Base-by-base conservation (phyloP, 2,113 vertebrate genomes). In the Steatornis caripensis region DNA sequence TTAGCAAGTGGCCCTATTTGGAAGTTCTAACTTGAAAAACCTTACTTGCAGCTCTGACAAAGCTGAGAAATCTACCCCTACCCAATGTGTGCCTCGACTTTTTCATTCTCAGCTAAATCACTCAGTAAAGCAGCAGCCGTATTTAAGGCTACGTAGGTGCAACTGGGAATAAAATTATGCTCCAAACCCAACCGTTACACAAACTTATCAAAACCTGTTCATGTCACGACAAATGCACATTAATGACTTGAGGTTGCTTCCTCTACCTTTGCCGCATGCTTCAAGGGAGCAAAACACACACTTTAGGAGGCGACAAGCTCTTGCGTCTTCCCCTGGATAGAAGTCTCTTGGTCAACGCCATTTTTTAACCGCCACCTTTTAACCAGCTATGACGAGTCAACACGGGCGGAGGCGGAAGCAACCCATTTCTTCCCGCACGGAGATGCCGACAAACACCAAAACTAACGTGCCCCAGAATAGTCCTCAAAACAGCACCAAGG, bases 211-310 rank as follows among this genome's bases (percentile, higher is more conserved):
- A 75, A 68, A 84, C 26, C 43, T 62, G 64, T 19, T 51, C 16
- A 51, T 1, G 23, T 62, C 4, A 0, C 29, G 43, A 91, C 65
- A 89, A 87, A 71, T 19, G 36, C 41, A 37, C 0, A 0, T 46
- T 26, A 37, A 27, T 12, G 14, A 71, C 36, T 81, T 54, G n/a
- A 60, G 15, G 69, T 22, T 60, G 30, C 58, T 82, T 72, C 75
- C 41, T 72, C 36, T 36, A 22, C 70, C 48, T 78, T 75, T 5
- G 2, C 30, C 3, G 0, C 24, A 5, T 12, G 12, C 27, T 65
- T 83, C 24, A 41, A 72, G 61, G 49, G 37, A 87, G 48, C 21
- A 68, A 64, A 68, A n/a, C 41, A 17, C 39, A 64, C 34, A 30
- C 24, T 41, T 57, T 7, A 43, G n/a, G 74, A 83, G 39, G 48